These are phyloP conservation scores for Chrysochloris asiatica DNA, from an alignment of 2,113 vertebrate genomes.

Conservation along the genomic window DNA sequence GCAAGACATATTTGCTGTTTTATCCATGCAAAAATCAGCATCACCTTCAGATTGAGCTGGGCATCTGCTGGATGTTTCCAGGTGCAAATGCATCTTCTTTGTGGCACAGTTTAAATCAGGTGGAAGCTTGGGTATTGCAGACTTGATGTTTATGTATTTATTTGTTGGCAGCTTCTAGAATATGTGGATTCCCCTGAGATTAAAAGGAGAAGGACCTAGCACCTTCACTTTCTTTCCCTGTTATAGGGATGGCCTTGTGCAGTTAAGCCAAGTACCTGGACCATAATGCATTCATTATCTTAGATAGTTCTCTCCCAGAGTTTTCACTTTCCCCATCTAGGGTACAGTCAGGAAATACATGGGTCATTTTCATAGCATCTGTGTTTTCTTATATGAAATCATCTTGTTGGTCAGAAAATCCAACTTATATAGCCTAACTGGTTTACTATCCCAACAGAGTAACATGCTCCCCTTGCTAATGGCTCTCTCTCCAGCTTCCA, in stretches of 20 bases:
- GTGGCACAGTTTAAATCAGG: slow-evolving; percentile 15
- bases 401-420: not conserved
- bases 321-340: not conserved
- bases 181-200: slow-evolving; percentile 21
- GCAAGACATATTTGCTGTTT: slow-evolving; percentile 25
- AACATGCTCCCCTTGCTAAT: not conserved
- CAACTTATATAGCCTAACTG: not conserved
- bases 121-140: not conserved
- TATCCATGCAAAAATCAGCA: slow-evolving; percentile 7
- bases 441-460: not conserved
- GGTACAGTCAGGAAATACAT: not conserved
- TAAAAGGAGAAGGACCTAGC: slow-evolving; percentile 37
- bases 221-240: not conserved
- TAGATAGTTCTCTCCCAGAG: not conserved
- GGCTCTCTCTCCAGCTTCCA: not conserved
- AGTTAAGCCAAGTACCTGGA: not conserved
- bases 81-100: not conserved
- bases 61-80: not conserved
- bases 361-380: not conserved
- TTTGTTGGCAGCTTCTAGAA: slow-evolving; percentile 35
- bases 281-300: not conserved
- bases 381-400: not conserved
- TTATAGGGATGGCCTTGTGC: not conserved
- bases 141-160: not conserved
- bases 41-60: not conserved